These are phyloP conservation scores for Pelosia muscerda DNA, from an alignment of 2,888 invertebrate species.

Conservation along the genomic window DNA sequence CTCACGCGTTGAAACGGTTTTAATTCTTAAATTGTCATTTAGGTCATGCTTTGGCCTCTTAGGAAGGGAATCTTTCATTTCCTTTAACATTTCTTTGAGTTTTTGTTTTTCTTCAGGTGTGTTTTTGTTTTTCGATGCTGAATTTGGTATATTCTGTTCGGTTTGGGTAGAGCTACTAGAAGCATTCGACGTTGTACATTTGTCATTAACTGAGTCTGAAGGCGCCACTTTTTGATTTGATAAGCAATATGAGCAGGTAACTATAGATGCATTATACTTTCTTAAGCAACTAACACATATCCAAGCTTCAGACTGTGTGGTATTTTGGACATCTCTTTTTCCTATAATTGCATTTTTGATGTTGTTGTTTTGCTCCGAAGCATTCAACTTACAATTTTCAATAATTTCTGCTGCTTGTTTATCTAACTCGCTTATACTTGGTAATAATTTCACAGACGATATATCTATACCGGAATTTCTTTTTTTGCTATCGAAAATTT, in stretches of 20 bases:
- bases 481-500: constrained; percentile 80
- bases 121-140: constrained; percentile 37
- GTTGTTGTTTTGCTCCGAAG: constrained; percentile 56
- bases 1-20: constrained; percentile 23
- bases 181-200: constrained; percentile 37
- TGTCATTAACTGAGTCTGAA: constrained; percentile 30
- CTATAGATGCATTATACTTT: constrained; percentile 70
- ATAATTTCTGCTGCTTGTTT: constrained; percentile 92
- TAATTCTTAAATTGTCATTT: constrained; percentile 30
- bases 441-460: constrained; percentile 86
- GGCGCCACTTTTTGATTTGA: constrained; percentile 46
- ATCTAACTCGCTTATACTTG: constrained; percentile 93
- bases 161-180: constrained; percentile 66
- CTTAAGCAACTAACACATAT: constrained; percentile 74
- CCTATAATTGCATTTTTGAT: constrained; percentile 16
- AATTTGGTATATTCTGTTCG: constrained; percentile 39
- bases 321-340: constrained; percentile 30
- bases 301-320: constrained; percentile 61
- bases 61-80: constrained; percentile 92
- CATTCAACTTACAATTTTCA: constrained; percentile 78
- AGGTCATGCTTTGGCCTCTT: constrained; percentile 82
- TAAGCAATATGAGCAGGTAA: constrained; percentile 67
- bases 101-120: constrained; percentile 84
- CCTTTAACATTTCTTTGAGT: constrained; percentile 90
- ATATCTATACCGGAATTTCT: constrained; percentile 72